Base-by-base conservation (phyloP, 1,140 invertebrate genomes). In the Aradophagus sp. region DNA sequence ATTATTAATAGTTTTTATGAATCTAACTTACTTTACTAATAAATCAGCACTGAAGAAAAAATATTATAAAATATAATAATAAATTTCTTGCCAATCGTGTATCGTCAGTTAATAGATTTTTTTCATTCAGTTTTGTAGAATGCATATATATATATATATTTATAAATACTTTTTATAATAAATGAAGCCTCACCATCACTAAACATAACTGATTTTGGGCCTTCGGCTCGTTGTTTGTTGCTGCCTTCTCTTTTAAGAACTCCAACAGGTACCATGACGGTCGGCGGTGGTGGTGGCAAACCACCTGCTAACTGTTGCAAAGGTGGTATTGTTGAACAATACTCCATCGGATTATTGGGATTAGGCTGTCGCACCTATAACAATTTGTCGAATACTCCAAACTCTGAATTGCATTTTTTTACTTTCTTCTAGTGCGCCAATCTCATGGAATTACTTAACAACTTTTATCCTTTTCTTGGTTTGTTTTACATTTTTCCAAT, bases 281-380 rank as follows among this genome's bases (percentile, higher is more conserved):
- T 90, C 8, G 91, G 91, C 42, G 90, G 90, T 23, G 90, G 90
- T 26, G 88, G 86, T 26, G 87, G 85, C 2, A 87, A 77, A 38
- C 84, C 77, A 14, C 83, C 86, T 7, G 85, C 87, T 73, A 89
- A 89, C 86, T 95, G 93, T 81, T 93, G 89, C 63, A 91, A 87
- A 66, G 93, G 93, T 65, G 94, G 92, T 80, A 96, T 90, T 27
- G 91, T 93, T 36, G 93, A 94, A 85, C 94, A 95, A 85, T 96
- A 96, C 84, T 96, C 94, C 89, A 92, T 91, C 20, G 94, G 94
- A 86, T 96, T 95, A 84, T 95, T 95, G 35, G 94, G 94, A 86
- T 95, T 94, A 42, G 93, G 93, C 65, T 87, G 83, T 81, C 84
- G 83, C 66, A 79, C 84, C 84, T 81, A 84, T 85, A 86, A 86